These are phyloP conservation scores for Blastobasis lacticolella DNA, from an alignment of 2,888 invertebrate species.

Conservation along the genomic window DNA sequence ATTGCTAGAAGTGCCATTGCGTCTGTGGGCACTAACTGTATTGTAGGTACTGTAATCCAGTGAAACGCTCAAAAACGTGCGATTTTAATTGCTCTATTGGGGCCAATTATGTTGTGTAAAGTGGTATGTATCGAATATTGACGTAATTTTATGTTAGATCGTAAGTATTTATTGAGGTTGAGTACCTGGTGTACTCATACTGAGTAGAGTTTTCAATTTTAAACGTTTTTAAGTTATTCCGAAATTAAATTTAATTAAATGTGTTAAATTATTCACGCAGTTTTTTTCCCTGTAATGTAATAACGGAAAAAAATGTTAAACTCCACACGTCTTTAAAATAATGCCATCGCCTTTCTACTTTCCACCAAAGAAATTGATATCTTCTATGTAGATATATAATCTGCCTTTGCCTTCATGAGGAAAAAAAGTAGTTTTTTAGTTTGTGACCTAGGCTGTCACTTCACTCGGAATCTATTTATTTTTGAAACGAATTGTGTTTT, in stretches of 20 bases:
- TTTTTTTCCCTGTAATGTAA: neutral
- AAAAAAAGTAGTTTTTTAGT: too few species aligned
- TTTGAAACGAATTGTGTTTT: too few species aligned
- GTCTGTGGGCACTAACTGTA: constrained; percentile 39
- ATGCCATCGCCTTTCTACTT: too few species aligned
- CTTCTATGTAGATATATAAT: too few species aligned
- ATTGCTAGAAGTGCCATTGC: constrained; percentile 56
- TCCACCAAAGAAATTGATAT: too few species aligned
- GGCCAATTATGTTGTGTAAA: constrained; percentile 51
- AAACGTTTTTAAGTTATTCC: constrained; percentile 70
- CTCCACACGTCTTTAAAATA: too few species aligned
- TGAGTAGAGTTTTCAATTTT: constrained; percentile 61
- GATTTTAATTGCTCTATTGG: constrained; percentile 36
- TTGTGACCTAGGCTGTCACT: too few species aligned
- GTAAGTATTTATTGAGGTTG: constrained; percentile 67
- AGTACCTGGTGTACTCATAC: constrained; percentile 23
- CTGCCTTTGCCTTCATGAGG: too few species aligned
- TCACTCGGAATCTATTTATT: too few species aligned
- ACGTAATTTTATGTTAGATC: constrained; percentile 32
- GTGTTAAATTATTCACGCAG: constrained; percentile 43
- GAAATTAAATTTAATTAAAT: constrained; percentile 63
- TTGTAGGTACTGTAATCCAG: constrained; percentile 32
- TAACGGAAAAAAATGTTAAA: too few species aligned
- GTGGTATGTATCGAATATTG: neutral
- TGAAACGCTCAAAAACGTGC: constrained; percentile 44